Evolutionary conservation across 2,113 vertebrate genomes (phyloP), one percentile per base, ranked within the genome.

Genomic region (Scalopus aquaticus): DNA sequence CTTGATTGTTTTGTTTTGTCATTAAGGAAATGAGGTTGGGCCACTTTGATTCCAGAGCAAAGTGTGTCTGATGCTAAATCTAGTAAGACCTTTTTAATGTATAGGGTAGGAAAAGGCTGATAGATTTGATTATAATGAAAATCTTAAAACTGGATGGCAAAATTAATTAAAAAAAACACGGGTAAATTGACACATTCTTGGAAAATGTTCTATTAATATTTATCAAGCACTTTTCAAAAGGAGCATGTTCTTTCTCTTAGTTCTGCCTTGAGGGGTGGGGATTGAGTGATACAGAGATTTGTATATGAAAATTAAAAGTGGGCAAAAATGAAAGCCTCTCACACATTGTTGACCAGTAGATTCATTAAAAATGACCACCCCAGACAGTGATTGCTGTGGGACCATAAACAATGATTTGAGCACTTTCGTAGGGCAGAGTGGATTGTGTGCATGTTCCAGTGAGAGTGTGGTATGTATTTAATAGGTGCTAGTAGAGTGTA

Each of bases 111-210:
- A n/a, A 28, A 28, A 30, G 4, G 3, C 72, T 44, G 28, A 24
- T 58, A 60, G n/a, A n/a, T 62, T 49, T 81, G 35, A 35, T 22
- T 58, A 22, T 54, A 30, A 28, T 70, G 44, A 9, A 20, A 69
- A 9, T 70, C 62, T 82, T 64, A 46, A 79, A 39, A 39, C 19
- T 37, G 35, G n/a, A 32, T 74, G 30, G 46, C 44, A 26, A 8
- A 78, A 89, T 32, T 92, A 39, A 13, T 69, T n/a, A n/a, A n/a
- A n/a, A n/a, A n/a, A 28, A 42, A 64, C 69, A 69, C 22, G 51
- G 42, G 37, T 74, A 49, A 46, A 26, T 3, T 26, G 5, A 37
- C 30, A 73, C 8, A 44, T 72, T 80, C 10, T 37, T 80, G 16
- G 13, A 22, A 67, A 19, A 2, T 42, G 44, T 13, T 49, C 56